These are phyloP conservation scores for Parnassius mnemosyne DNA, from an alignment of 2,888 invertebrate genomes.

Conservation along the genomic window DNA sequence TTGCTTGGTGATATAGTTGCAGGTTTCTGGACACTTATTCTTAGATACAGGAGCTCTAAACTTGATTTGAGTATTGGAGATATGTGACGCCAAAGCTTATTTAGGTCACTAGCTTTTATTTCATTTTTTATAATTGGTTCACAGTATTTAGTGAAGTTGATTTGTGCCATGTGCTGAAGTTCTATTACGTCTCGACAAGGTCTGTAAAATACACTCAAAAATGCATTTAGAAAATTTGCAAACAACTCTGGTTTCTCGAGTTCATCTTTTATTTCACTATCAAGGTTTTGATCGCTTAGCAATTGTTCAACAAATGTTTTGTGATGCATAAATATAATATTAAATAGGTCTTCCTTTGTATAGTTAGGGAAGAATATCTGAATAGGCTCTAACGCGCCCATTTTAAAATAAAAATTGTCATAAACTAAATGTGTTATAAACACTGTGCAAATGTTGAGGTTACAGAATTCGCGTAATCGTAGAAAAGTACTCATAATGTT, in stretches of 20 bases:
- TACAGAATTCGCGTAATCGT: slow-evolving; percentile 86
- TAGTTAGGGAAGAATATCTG: slow-evolving; percentile 90
- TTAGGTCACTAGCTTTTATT: slow-evolving; percentile 82
- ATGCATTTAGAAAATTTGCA: slow-evolving; percentile 88
- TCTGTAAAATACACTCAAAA: slow-evolving; percentile 91
- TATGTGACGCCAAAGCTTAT: slow-evolving; percentile 89
- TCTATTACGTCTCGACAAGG: slow-evolving; percentile 93
- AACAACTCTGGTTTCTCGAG: slow-evolving; percentile 82
- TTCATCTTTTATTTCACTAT: slow-evolving; percentile 49
- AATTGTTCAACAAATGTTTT: slow-evolving; percentile 56
- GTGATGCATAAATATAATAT: slow-evolving; percentile 66
- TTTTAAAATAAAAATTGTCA: slow-evolving; percentile 88
- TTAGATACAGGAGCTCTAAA: slow-evolving; percentile 88
- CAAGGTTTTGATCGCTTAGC: slow-evolving; percentile 48
- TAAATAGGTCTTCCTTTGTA: slow-evolving; percentile 83
- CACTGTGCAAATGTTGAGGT: slow-evolving; percentile 86
- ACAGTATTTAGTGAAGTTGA: slow-evolving; percentile 88
- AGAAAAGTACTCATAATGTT: slow-evolving; percentile 87
- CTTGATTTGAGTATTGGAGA: slow-evolving; percentile 87
- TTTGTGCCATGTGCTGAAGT: slow-evolving; percentile 88
- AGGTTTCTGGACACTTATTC: slow-evolving; percentile 70
- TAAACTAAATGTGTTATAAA: slow-evolving; percentile 89
- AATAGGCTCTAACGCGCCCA: slow-evolving; percentile 85
- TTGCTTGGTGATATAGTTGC: slow-evolving; percentile 53
- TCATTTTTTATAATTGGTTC: slow-evolving; percentile 87